phyloP scores from a whole-genome alignment of 2,113 vertebrate genomes.

The Tauraco erythrolophus region DNA sequence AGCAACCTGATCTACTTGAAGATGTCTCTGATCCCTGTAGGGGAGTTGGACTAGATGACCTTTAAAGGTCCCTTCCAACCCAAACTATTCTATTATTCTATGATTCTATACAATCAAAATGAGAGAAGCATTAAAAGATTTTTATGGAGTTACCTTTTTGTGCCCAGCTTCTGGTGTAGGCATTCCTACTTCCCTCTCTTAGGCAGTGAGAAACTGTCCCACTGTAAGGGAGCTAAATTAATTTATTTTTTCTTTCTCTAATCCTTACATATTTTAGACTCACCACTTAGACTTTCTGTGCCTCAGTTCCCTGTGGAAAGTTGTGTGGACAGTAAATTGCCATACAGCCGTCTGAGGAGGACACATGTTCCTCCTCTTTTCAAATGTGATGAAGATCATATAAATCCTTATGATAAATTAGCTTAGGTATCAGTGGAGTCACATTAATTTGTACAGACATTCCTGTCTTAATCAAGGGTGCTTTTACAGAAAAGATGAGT shows the following conservation, averaged over 20 bases:
- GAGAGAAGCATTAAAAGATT: background rate
- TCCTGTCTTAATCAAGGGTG: background rate
- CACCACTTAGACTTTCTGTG: background rate
- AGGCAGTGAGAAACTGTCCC: background rate
- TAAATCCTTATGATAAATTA: background rate
- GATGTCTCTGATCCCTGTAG: no score
- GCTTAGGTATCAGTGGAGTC: background rate
- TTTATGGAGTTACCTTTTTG: background rate
- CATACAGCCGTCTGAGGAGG: background rate
- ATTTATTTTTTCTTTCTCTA: background rate
- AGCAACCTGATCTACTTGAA: no score
- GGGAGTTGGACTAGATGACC: no score
- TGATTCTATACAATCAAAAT: no score
- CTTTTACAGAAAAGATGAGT: fast-evolving
- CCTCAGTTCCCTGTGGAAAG: background rate
- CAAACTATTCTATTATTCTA: no score
- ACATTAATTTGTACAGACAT: background rate
- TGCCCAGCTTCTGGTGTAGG: fast-evolving
- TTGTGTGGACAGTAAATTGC: background rate
- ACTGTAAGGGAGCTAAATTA: background rate
- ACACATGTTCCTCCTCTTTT: background rate
- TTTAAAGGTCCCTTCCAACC: no score
- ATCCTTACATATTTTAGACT: background rate
- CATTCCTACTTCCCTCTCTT: background rate
- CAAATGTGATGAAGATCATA: no score